These are phyloP conservation scores for Drosophila jambulina DNA, from an alignment of 1,140 invertebrate species.

Conservation along the genomic window DNA sequence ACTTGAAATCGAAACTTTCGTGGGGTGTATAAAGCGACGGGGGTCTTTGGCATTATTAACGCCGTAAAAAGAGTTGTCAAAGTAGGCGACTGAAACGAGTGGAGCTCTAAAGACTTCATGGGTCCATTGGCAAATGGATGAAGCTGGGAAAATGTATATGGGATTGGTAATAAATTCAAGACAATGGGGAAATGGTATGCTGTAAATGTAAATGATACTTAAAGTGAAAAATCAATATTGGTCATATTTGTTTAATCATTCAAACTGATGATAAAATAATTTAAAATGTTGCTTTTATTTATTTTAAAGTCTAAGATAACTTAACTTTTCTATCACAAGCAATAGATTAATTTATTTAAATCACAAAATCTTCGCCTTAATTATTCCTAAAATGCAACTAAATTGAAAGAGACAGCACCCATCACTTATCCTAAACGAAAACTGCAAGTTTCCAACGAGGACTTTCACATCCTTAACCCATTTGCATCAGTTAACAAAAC, in stretches of 20 bases:
- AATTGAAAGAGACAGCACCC: not conserved
- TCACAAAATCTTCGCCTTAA: not conserved
- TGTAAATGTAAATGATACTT: not conserved
- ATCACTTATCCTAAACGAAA: not conserved
- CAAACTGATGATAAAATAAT: not conserved
- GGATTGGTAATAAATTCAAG: slow-evolving; percentile 4
- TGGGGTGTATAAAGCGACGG: slow-evolving; percentile 22
- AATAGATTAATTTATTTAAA: not conserved
- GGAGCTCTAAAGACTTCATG: slow-evolving; percentile 4
- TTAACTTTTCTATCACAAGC: too few relatives aligned
- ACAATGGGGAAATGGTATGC: not conserved
- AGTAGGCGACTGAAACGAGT: slow-evolving; percentile 14
- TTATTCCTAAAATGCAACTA: not conserved
- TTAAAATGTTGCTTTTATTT: too few relatives aligned
- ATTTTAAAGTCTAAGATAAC: too few relatives aligned
- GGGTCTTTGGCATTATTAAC: slow-evolving; percentile 21
- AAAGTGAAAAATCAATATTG: too few relatives aligned
- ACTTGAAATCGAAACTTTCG: slow-evolving; percentile 38
- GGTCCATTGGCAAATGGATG: not conserved
- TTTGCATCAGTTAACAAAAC: slow-evolving; percentile 27
- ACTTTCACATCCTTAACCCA: slow-evolving; percentile 21
- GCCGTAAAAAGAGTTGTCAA: slow-evolving; percentile 33
- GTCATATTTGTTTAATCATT: not conserved
- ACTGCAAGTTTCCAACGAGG: not conserved
- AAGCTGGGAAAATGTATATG: slow-evolving; percentile 1